Conservation (phyloP, 1,140 invertebrate species). For the Lordiphosa clarofinis region DNA sequence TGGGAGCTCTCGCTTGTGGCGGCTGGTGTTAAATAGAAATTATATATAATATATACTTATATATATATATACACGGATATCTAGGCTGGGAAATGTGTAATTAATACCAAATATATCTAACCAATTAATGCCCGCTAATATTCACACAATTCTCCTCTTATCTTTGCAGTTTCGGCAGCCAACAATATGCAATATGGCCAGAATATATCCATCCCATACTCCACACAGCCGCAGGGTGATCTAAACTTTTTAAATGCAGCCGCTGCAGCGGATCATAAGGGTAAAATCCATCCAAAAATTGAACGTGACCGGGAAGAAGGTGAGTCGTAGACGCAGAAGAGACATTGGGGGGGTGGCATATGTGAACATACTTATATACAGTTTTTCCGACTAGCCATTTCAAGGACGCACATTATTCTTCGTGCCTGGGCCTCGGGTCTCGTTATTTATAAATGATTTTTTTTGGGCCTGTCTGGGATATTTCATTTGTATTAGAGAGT, state of each 20-base stretch:
- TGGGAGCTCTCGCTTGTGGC: conserved; percentile 26
- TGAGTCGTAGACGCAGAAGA: conserved; percentile 49
- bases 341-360: conserved; percentile 65
- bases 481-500: conserved; percentile 2
- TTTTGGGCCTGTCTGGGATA: conserved; percentile 48
- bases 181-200: conserved; percentile 80
- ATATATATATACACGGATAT: conserved; percentile 1
- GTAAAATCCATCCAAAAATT: conserved; percentile 80
- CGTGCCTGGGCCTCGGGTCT: conserved; percentile 34
- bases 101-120: background rate
- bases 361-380: conserved; percentile 18
- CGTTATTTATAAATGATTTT: conserved; percentile 57
- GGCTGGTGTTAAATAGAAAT: conserved; percentile 7
- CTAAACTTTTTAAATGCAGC: conserved; percentile 79
- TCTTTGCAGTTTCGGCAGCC: conserved; percentile 71
- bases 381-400: conserved; percentile 41
- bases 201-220: conserved; percentile 79
- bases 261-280: conserved; percentile 75
- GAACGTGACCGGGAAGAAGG: conserved; percentile 80
- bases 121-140: conserved; percentile 8
- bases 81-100: conserved; percentile 9
- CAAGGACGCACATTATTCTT: conserved; percentile 74
- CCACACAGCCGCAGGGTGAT: conserved; percentile 77
- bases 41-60: conserved; percentile 19
- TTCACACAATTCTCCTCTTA: conserved; percentile 5